phyloP scores from a whole-genome alignment of 2,797 vertebrate genomes.

The Ctenochaetus hawaiiensis region DNA sequence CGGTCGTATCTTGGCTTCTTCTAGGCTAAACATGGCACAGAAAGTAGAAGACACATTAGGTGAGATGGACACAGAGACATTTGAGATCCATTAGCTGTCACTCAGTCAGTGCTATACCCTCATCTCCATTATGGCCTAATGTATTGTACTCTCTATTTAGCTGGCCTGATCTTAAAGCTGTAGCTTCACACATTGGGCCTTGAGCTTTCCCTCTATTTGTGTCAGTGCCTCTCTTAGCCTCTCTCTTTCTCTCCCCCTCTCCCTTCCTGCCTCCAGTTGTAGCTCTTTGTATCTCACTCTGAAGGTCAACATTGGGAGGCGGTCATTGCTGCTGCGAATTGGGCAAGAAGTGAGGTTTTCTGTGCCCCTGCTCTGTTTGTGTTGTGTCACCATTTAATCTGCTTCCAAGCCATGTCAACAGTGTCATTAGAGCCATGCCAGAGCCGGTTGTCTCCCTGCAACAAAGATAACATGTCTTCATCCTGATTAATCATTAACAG shows the following conservation, averaged over 20 bases:
- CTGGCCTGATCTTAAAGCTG: conserved; percentile 40
- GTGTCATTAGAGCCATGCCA: conserved; percentile 52
- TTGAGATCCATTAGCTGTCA: conserved; percentile 72
- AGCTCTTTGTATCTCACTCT: conserved; percentile 50
- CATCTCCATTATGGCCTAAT: conserved; percentile 60
- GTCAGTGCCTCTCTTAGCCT: conserved; percentile 28
- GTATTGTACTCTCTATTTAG: conserved; percentile 61
- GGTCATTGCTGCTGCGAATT: conserved; percentile 62
- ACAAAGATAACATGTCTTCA: conserved; percentile 44
- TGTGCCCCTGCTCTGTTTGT: conserved; percentile 55
- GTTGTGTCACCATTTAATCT: conserved; percentile 61
- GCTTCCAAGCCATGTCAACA: conserved; percentile 61
- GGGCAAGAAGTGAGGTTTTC: conserved; percentile 52
- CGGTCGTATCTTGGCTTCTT: conserved; percentile 28
- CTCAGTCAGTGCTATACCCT: conserved; percentile 46
- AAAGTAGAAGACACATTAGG: conserved; percentile 46
- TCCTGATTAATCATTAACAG: conserved; percentile 43
- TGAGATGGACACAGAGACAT: conserved; percentile 51
- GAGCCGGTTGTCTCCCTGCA: conserved; percentile 42
- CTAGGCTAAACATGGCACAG: conserved; percentile 36
- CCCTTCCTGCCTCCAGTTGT: conserved; percentile 33
- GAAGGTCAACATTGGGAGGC: conserved; percentile 70
- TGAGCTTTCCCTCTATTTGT: conserved; percentile 45
- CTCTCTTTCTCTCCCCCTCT: not conserved
- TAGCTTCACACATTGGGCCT: conserved; percentile 50